These are phyloP conservation scores for Poeciliopsis gracilis DNA, from an alignment of 2,797 vertebrate species.

Conservation along the genomic window DNA sequence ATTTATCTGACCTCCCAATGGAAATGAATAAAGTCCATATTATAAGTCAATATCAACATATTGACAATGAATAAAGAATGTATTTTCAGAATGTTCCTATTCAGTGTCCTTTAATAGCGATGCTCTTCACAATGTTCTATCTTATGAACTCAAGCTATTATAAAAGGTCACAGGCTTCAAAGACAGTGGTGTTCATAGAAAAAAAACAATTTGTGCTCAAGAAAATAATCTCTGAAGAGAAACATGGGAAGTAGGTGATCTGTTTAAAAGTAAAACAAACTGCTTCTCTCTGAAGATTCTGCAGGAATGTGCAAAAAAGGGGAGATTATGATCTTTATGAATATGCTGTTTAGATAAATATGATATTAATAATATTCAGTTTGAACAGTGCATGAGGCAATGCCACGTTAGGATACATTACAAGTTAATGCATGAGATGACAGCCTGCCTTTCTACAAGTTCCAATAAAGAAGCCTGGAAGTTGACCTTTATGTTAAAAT, in stretches of 20 bases:
- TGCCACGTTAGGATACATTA: conserved; percentile 42
- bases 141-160: not conserved
- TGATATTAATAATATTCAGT: conserved; percentile 17
- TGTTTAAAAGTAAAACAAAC: not conserved
- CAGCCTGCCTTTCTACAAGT: conserved; percentile 45
- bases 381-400: conserved; percentile 35
- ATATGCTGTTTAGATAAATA: conserved; percentile 17
- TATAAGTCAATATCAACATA: not conserved
- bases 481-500: conserved; percentile 52
- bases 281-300: not conserved
- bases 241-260: not conserved
- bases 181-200: not conserved
- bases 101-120: not conserved
- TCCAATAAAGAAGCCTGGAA: conserved; percentile 39
- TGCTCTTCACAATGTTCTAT: not conserved
- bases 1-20: not conserved
- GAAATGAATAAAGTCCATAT: not conserved
- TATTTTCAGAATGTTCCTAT: not conserved
- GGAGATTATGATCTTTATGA: not conserved
- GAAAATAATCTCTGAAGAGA: not conserved
- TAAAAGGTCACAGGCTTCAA: not conserved
- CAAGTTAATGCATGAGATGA: conserved; percentile 50
- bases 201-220: not conserved
- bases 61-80: not conserved
- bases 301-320: not conserved